These are phyloP conservation scores for Scopus umbretta DNA, from an alignment of 2,113 vertebrate species.

Conservation along the genomic window DNA sequence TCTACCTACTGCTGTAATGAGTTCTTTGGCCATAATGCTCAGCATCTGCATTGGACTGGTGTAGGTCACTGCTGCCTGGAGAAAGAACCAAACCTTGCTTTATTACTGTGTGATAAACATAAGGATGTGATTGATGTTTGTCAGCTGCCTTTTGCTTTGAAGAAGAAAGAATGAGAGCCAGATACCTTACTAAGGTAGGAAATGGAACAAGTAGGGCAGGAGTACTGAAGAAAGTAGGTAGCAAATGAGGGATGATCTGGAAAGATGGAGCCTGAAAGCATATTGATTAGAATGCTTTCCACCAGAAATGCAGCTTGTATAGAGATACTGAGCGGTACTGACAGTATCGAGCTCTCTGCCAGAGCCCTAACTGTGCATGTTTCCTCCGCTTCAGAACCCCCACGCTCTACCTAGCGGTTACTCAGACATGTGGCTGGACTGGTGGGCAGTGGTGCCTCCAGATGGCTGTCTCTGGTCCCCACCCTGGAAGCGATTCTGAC, in stretches of 20 bases:
- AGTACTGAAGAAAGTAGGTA: background rate
- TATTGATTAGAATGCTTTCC: slow-evolving; percentile 17
- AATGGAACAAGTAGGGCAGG: background rate
- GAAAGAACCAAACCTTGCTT: background rate
- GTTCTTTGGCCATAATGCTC: background rate
- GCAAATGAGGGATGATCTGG: slow-evolving; percentile 25
- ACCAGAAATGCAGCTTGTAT: slow-evolving; percentile 25
- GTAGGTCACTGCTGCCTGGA: background rate
- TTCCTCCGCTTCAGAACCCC: slow-evolving; percentile 15
- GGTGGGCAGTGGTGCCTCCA: slow-evolving; percentile 17
- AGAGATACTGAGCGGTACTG: slow-evolving; percentile 39
- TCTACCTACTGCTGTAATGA: background rate
- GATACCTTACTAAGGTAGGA: background rate
- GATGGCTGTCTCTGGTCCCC: background rate
- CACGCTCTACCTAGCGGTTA: background rate
- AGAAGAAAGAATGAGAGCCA: background rate
- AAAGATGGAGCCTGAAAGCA: slow-evolving; percentile 29
- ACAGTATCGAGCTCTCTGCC: slow-evolving; percentile 24
- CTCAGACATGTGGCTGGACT: slow-evolving; percentile 10
- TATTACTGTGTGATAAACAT: background rate
- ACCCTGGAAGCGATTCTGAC: background rate
- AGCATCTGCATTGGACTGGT: background rate
- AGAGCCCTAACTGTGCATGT: slow-evolving; percentile 33
- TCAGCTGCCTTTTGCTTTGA: slow-evolving; percentile 24
- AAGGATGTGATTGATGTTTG: background rate